phyloP scores from a whole-genome alignment of 2,113 vertebrate genomes.

The Apodemus speciosus region DNA sequence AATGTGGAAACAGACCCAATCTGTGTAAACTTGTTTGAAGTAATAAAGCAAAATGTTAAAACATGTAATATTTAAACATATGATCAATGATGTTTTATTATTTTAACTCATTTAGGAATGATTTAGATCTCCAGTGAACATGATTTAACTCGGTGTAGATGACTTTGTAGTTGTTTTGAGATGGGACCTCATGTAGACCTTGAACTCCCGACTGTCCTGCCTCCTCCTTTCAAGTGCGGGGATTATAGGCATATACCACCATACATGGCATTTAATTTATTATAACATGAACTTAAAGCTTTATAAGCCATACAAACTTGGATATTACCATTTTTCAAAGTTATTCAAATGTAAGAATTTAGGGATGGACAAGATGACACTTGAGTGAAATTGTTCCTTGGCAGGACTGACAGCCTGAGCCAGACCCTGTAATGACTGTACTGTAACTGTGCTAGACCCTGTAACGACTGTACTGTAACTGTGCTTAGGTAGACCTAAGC shows the following conservation, averaged over 20 bases:
- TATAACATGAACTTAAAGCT: background rate
- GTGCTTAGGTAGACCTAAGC: background rate
- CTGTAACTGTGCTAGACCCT: no score
- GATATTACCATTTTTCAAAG: background rate
- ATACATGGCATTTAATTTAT: background rate
- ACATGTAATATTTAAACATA: background rate
- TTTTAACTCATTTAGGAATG: background rate
- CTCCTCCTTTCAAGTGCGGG: background rate
- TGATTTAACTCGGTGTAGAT: background rate
- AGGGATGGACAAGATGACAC: background rate
- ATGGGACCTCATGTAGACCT: background rate
- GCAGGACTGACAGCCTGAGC: background rate
- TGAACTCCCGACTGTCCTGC: background rate
- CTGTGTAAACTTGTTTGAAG: background rate
- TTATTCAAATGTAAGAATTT: background rate
- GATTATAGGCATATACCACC: background rate
- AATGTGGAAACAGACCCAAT: background rate
- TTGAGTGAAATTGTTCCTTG: background rate
- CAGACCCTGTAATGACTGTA: background rate
- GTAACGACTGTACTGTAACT: no score
- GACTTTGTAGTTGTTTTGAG: background rate
- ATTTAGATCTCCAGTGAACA: background rate
- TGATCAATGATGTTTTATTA: background rate
- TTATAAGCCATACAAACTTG: background rate
- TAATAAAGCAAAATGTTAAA: background rate